Conservation (phyloP, 2,113 vertebrate genomes). For the Drymodes brunneopygia region DNA sequence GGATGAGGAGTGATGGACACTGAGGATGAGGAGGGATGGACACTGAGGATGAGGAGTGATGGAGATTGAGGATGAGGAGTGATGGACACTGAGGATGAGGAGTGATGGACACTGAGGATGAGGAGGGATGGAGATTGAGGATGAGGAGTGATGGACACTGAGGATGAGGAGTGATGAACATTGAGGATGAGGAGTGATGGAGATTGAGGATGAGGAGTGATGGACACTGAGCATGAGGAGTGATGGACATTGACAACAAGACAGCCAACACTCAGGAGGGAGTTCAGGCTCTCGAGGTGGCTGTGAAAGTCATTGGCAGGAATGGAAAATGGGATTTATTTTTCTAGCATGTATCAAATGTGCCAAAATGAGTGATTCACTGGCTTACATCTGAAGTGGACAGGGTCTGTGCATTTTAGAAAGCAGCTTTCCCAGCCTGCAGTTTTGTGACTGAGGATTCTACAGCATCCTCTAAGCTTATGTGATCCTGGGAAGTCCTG, state of each 20-base stretch:
- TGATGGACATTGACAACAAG: background rate
- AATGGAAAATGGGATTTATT: background rate
- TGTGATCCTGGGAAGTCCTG: background rate
- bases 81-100: no score
- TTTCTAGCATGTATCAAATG: background rate
- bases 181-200: background rate
- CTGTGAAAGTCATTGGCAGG: background rate
- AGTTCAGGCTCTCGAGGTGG: background rate
- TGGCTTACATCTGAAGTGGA: background rate
- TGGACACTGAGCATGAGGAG: background rate
- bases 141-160: background rate
- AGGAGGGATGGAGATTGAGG: background rate
- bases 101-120: background rate
- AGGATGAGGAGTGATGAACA: background rate
- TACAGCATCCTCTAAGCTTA: background rate
- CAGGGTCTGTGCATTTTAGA: background rate
- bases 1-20: no score
- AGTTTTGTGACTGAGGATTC: background rate
- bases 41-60: no score
- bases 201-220: background rate
- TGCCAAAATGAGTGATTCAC: background rate
- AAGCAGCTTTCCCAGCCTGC: background rate
- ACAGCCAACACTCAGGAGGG: background rate
- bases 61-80: no score
- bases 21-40: no score